These are phyloP conservation scores for Vireo altiloquus DNA, from an alignment of 2,113 vertebrate species.

Conservation along the genomic window DNA sequence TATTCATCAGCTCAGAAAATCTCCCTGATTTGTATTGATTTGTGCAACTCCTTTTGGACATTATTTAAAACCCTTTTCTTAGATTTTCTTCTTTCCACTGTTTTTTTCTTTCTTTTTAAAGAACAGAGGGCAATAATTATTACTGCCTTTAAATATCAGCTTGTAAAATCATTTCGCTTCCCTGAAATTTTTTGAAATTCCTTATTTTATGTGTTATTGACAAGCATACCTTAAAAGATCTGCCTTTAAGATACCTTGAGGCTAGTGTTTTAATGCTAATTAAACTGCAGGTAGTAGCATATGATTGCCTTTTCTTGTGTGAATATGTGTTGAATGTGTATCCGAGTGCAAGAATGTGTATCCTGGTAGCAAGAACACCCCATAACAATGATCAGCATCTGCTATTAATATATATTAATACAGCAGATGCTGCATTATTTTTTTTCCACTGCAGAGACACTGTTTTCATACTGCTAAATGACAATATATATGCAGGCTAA, in stretches of 20 bases:
- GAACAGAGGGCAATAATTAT: not conserved
- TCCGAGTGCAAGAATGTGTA: too few species aligned
- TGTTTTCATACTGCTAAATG: not conserved
- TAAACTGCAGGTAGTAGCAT: not conserved
- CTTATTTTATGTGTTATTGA: not conserved
- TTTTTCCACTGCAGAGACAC: not conserved
- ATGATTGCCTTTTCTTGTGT: not conserved
- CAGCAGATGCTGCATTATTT: not conserved
- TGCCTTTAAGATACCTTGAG: not conserved
- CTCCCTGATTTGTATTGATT: not conserved
- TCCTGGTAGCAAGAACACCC: not conserved
- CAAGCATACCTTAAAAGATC: not conserved
- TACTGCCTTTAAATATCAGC: not conserved
- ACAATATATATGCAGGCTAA: not conserved
- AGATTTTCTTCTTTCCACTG: not conserved
- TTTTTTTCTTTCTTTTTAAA: not conserved
- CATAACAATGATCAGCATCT: not conserved
- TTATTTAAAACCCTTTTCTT: not conserved
- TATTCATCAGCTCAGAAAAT: not conserved
- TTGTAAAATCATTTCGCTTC: constrained; percentile 1
- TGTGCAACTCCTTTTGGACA: not conserved
- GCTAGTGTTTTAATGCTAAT: not conserved
- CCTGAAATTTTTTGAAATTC: not conserved
- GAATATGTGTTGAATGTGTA: not conserved
- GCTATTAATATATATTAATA: not conserved